These are phyloP conservation scores for Campodea augens DNA, from an alignment of 1,140 invertebrate species.

Conservation along the genomic window DNA sequence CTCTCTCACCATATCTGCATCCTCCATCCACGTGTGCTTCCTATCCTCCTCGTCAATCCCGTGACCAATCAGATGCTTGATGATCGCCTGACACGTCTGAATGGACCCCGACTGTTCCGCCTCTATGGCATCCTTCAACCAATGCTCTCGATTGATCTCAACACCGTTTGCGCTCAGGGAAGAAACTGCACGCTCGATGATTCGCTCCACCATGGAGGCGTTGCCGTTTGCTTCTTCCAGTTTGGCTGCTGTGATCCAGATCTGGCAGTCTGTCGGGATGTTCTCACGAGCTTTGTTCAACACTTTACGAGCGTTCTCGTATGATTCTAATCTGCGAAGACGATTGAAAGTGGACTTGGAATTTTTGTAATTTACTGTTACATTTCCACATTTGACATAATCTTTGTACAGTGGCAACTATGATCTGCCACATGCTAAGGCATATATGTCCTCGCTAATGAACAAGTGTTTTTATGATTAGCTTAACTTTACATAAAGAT, in stretches of 20 bases:
- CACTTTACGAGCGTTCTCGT: conserved; percentile 94
- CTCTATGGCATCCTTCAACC: conserved; percentile 97
- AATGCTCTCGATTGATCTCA: conserved; percentile 95
- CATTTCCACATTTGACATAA: too few species aligned
- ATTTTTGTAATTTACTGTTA: too few species aligned
- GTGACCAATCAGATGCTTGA: conserved; percentile 76
- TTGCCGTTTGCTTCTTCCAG: conserved; percentile 95
- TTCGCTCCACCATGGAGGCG: conserved; percentile 87
- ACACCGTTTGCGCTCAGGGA: conserved; percentile 89
- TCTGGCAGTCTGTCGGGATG: conserved; percentile 95
- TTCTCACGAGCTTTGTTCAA: conserved; percentile 97
- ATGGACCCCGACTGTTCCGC: conserved; percentile 88
- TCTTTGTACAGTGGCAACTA: too few species aligned
- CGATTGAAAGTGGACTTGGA: too few species aligned
- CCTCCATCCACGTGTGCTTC: conserved; percentile 98
- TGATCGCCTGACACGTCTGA: conserved; percentile 82
- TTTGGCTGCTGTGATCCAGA: conserved; percentile 95
- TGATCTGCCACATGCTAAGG: neutral
- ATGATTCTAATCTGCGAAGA: conserved; percentile 61
- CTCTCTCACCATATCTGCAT: conserved; percentile 79
- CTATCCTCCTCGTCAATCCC: conserved; percentile 94
- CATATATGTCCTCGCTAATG: too few species aligned
- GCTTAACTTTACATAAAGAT: too few species aligned
- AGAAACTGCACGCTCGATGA: conserved; percentile 83
- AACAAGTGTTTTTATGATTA: too few species aligned